These are phyloP conservation scores for Hypanus sabinus DNA, from an alignment of 2,113 vertebrate species.

Conservation along the genomic window DNA sequence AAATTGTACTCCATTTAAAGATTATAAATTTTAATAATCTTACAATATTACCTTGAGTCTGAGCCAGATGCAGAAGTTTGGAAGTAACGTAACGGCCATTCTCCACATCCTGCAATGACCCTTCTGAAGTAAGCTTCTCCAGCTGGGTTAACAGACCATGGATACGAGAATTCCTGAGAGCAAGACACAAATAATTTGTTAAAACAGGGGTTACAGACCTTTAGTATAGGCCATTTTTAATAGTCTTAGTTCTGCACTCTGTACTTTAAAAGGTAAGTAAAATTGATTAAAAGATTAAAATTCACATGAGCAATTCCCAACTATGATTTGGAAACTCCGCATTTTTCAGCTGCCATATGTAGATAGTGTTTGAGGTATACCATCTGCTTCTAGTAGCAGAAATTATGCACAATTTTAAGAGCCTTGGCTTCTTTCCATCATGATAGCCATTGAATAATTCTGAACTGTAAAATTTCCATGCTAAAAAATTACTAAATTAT, in stretches of 20 bases:
- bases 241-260: neutral
- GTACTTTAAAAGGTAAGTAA: neutral
- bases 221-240: conserved; percentile 22
- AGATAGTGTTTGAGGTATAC: neutral
- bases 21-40: neutral
- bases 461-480: neutral
- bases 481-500: neutral
- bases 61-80: conserved; percentile 88
- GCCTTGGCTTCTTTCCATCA: neutral
- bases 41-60: conserved; percentile 78
- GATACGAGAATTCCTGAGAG: conserved; percentile 75
- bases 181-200: conserved; percentile 48
- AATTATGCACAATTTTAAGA: neutral
- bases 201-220: conserved; percentile 41
- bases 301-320: neutral
- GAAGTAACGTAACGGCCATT: conserved; percentile 74
- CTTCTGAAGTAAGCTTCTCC: conserved; percentile 75
- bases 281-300: neutral
- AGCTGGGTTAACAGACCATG: conserved; percentile 77
- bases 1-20: neutral
- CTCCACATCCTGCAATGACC: conserved; percentile 61
- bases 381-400: neutral
- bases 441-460: neutral
- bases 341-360: neutral
- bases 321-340: neutral